Evolutionary conservation across 2,113 vertebrate species (phyloP).

Genomic region (Corynorhinus townsendii): DNA sequence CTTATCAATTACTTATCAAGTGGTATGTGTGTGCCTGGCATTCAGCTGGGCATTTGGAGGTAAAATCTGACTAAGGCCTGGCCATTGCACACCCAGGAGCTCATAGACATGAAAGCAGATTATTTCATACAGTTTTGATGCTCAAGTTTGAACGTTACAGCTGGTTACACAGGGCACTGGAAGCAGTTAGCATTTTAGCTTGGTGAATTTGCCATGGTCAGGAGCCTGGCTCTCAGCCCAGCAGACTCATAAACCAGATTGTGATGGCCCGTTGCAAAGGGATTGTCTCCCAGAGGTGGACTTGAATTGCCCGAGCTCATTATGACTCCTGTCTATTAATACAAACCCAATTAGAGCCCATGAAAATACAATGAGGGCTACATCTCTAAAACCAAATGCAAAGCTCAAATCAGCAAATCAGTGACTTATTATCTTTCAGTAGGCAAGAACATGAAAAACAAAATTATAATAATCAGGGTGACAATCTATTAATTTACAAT

Average conservation of each 20-base stretch:
- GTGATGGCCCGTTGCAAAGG: not conserved
- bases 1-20: not conserved
- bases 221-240: not conserved
- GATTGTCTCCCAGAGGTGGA: conserved; percentile 15
- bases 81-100: not conserved
- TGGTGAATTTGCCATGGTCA: not conserved
- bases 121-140: not conserved
- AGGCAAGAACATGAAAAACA: conserved; percentile 31
- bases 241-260: not conserved
- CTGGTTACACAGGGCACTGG: not conserved
- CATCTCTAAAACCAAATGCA: not conserved
- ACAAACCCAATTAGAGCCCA: conserved; percentile 53
- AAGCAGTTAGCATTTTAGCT: not conserved
- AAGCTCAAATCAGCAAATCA: conserved; percentile 31
- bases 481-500: conserved; percentile 53
- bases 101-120: not conserved
- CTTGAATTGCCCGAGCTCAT: conserved; percentile 11
- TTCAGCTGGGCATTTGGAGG: not conserved
- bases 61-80: not conserved
- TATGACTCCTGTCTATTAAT: conserved; percentile 33
- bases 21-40: not conserved
- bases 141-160: not conserved
- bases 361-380: conserved; percentile 7
- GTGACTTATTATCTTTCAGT: not conserved
- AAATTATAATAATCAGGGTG: conserved; percentile 49